Conservation (phyloP, 2,888 invertebrate genomes). For the Marasmarcha lunaedactyla region DNA sequence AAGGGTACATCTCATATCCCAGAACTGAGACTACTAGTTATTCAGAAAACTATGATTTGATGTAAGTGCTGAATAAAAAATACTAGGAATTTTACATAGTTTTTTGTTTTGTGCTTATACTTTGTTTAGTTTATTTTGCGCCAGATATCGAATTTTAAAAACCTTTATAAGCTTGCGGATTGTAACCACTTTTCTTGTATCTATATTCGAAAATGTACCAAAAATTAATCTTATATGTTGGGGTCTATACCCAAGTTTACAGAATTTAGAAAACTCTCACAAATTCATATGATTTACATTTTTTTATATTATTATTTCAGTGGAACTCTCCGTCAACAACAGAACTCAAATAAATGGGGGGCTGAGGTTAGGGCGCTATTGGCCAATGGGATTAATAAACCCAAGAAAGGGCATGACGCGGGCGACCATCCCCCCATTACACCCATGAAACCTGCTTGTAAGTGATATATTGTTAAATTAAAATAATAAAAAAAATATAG, state of each 20-base stretch:
- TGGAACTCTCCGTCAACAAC: constrained; percentile 76
- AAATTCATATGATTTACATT: no score
- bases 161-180: no score
- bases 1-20: constrained; percentile 98
- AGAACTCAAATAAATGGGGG: constrained; percentile 82
- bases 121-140: no score
- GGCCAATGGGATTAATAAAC: constrained; percentile 78
- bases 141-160: no score
- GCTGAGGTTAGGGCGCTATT: constrained; percentile 79
- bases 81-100: no score
- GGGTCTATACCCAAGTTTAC: no score
- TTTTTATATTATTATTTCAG: no score
- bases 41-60: constrained; percentile 93
- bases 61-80: constrained; percentile 56
- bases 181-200: no score
- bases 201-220: no score
- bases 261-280: no score
- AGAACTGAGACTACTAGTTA: constrained; percentile 98
- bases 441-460: constrained; percentile 87
- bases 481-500: neutral
- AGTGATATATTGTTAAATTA: constrained; percentile 24
- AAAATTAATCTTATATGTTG: no score
- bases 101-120: no score
- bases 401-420: constrained; percentile 91
- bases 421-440: constrained; percentile 99